A percentile compares a stretch with the other conserved stretches of the same genome.
Evolutionary conservation across 1,140 invertebrate species (phyloP).

Genomic region (Drosophila albomicans): DNA sequence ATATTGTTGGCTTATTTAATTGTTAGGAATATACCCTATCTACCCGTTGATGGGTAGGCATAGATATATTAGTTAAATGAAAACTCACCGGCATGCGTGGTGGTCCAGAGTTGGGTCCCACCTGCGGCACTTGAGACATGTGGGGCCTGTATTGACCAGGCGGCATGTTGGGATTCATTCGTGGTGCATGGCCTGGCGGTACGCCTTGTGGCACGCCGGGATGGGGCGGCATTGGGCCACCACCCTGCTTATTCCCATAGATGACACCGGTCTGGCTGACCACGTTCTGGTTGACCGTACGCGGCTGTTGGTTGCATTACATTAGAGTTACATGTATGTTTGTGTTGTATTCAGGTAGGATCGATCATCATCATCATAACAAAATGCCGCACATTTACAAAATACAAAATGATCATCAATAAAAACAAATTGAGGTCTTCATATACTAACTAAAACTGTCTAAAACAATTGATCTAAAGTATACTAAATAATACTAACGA

Average conservation of each 20-base stretch:
- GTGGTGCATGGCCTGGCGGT: slow-evolving; percentile 87
- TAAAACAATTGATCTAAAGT: slow-evolving; percentile 27
- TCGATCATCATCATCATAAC: slow-evolving; percentile 11
- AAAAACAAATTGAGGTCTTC: slow-evolving; percentile 22
- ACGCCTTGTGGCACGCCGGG: slow-evolving; percentile 78
- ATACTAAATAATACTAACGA: slow-evolving; percentile 23
- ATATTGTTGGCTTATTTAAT: slow-evolving; percentile 39
- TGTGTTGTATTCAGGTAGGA: too few relatives aligned
- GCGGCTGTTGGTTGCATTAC: slow-evolving; percentile 84
- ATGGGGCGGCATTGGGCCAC: slow-evolving; percentile 85
- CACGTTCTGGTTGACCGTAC: slow-evolving; percentile 84
- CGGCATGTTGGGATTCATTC: slow-evolving; percentile 86
- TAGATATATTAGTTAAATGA: background rate
- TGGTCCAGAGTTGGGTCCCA: slow-evolving; percentile 80
- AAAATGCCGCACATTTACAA: slow-evolving; percentile 45
- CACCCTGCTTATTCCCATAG: slow-evolving; percentile 5
- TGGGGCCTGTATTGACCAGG: slow-evolving; percentile 81
- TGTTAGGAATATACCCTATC: slow-evolving; percentile 86
- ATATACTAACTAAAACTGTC: background rate
- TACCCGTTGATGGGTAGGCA: too few relatives aligned
- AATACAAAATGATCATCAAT: slow-evolving; percentile 29
- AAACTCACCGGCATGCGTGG: slow-evolving; percentile 83
- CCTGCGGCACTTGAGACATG: slow-evolving; percentile 85
- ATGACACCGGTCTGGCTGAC: slow-evolving; percentile 87
- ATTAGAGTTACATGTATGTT: slow-evolving; percentile 14